Percentiles rank a stretch among this genome's conserved stretches.
phyloP scores from a whole-genome alignment of 2,797 vertebrate species.

The Intellagama lesueurii region DNA sequence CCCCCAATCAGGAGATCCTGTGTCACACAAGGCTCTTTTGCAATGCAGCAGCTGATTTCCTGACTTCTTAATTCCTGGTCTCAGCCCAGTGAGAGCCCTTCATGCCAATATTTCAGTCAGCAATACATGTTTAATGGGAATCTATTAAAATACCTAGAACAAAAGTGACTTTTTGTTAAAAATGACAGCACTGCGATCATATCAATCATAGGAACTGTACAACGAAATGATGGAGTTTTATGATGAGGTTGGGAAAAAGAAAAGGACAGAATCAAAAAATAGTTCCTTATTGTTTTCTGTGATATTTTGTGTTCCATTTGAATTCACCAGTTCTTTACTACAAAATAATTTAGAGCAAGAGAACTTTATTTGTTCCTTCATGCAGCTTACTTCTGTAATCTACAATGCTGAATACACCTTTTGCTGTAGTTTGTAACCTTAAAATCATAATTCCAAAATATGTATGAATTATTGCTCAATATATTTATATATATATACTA shows the following conservation, averaged over 20 bases:
- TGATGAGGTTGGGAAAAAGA: slow-evolving; percentile 56
- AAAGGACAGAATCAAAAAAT: slow-evolving; percentile 64
- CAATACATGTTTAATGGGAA: slow-evolving; percentile 86
- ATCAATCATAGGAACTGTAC: slow-evolving; percentile 80
- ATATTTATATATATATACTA: not conserved
- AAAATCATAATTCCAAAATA: slow-evolving; percentile 1
- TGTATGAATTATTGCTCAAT: slow-evolving; percentile 3
- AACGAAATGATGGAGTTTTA: slow-evolving; percentile 52
- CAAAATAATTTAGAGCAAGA: slow-evolving; percentile 55
- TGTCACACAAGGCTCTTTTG: slow-evolving; percentile 86
- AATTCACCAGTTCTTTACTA: slow-evolving; percentile 56
- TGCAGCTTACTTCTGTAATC: not conserved
- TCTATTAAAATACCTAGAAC: slow-evolving; percentile 86
- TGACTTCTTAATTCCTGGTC: slow-evolving; percentile 88
- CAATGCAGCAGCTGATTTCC: slow-evolving; percentile 85
- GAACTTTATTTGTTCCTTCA: slow-evolving; percentile 40
- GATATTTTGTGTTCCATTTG: slow-evolving; percentile 52
- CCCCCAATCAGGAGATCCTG: slow-evolving; percentile 91
- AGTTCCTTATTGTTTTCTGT: slow-evolving; percentile 56
- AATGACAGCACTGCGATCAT: slow-evolving; percentile 84
- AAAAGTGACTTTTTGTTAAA: slow-evolving; percentile 80
- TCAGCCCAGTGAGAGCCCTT: slow-evolving; percentile 87
- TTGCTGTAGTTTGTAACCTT: not conserved
- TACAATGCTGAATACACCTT: not conserved
- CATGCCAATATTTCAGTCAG: slow-evolving; percentile 86